Evolutionary conservation across 2,797 vertebrate genomes (phyloP), one percentile per base, ranked within the genome.

Genomic region (Tamandua tetradactyla): DNA sequence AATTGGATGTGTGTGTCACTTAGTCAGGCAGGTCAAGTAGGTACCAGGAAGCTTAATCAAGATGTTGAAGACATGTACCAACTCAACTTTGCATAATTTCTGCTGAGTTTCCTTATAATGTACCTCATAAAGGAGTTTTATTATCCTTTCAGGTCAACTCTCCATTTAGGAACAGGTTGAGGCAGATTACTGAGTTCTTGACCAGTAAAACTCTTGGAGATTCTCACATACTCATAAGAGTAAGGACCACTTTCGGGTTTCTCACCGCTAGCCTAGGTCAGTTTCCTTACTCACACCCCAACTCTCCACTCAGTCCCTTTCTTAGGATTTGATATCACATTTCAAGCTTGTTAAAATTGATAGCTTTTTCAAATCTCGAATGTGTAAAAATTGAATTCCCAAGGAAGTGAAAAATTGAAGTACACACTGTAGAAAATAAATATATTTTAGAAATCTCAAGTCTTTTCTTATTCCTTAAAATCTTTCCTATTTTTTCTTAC

Each of bases 161-260:
- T 89, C 47, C 91, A 12, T 91, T 93, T 93, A 72, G n/a, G 59
- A 86, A n/a, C 40, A 95, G 12, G 15, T 23, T 81, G 62, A 94
- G 57, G 64, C 27, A 87, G 61, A 89, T 0, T 13, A 9, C 2
- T 72, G 23, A 89, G 35, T 15, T 76, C 42, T 57, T 64, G 42
- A 22, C 13, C 6, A 83, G 10, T 80, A 49, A 89, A 83, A 91
- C 32, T 89, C 27, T 87, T 75, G 55, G 62, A 89, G 35, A 57
- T 55, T 76, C 6, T 30, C 18, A 40, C 37, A 22, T 62, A 76
- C 69, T 79, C 30, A 5, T 55, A 87, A 95, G 37, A 66, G 22
- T 15, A 62, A 44, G 22, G 10, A 42, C 17, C 37, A 59, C 11
- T 89, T 92, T 17, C 2, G 88, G 15, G n/a, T 44, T 57, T 14